These are phyloP conservation scores for Osmerus mordax DNA, from an alignment of 2,113 vertebrate species.

Conservation along the genomic window DNA sequence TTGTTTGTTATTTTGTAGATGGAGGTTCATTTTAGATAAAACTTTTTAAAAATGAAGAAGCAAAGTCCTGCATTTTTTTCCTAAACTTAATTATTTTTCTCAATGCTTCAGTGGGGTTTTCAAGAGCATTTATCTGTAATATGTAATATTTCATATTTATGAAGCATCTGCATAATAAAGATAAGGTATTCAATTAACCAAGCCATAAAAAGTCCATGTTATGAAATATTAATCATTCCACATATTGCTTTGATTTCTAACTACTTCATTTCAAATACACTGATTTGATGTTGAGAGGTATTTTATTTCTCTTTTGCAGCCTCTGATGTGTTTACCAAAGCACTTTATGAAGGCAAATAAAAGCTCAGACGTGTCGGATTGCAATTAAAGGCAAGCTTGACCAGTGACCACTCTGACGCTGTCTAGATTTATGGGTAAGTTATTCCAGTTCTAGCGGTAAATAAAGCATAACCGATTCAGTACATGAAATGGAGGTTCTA, in stretches of 20 bases:
- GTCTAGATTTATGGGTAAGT: neutral
- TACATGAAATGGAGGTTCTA: too few relatives aligned
- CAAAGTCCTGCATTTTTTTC: conserved; percentile 54
- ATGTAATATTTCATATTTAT: conserved; percentile 79
- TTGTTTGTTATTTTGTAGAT: conserved; percentile 59
- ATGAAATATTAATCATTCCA: conserved; percentile 75
- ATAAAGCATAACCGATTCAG: too few relatives aligned
- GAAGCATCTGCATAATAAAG: conserved; percentile 77
- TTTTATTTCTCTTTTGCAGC: conserved; percentile 40
- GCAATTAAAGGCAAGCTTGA: neutral
- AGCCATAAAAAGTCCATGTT: conserved; percentile 64
- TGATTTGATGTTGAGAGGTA: conserved; percentile 35
- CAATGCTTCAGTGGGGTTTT: conserved; percentile 72
- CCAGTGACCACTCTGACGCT: neutral
- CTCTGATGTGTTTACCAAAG: conserved; percentile 50
- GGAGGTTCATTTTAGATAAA: conserved; percentile 60
- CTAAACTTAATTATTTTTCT: conserved; percentile 74
- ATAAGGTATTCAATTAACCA: conserved; percentile 79
- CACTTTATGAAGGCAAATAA: conserved; percentile 38
- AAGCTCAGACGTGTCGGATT: conserved; percentile 14
- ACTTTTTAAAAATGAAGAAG: conserved; percentile 31
- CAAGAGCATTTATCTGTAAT: conserved; percentile 72
- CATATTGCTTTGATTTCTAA: conserved; percentile 74
- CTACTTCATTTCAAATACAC: conserved; percentile 71
- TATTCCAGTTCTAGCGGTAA: neutral